Evolutionary conservation across 2,113 vertebrate species (phyloP), one percentile per base, ranked within the genome.

Genomic region (Fregata magnificens): DNA sequence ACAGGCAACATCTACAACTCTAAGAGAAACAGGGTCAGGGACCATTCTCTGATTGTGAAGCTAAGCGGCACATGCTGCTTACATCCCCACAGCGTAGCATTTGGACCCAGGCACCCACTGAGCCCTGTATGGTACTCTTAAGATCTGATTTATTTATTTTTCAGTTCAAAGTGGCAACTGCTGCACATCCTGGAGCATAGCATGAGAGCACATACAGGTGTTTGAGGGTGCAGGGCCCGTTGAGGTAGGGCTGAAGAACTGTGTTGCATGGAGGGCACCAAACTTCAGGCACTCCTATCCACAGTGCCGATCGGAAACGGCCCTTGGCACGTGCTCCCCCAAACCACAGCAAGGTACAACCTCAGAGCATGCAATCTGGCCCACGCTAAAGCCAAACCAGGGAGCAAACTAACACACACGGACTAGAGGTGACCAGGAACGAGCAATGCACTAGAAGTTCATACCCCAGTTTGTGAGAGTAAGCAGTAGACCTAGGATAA

Each of bases 81-180:
- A 28, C 14, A 47, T 21, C 34, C 47, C 66, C 1, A 0, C 34
- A 76, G 22, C 1, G 2, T 10, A 66, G 29, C 2, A 0, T 78
- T 67, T 73, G 42, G 38, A 34, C 44, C 61, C 44, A 58, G 50
- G n/a, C 66, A 17, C 53, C 28, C 20, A 25, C 0, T 38, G 13
- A 72, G 40, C 32, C 36, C 47, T 52, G 9, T 5, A 55, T 6
- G 5, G 9, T 53, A 42, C 25, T 50, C 40, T 15, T 36, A 45
- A 62, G 32, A 24, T 11, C 21, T 3, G 6, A 72, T 45, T 44
- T 50, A 52, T 71, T 61, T 67, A 62, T 62, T 86, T 86, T 72
- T 67, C 47, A 28, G 17, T 40, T 67, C 59, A 16, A 78, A 73
- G 47, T 52, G 38, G 42, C 31, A 88, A 84, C 34, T 31, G 44